Evolutionary conservation across 2,113 vertebrate genomes (phyloP).

Genomic region (Xenotilapia leptura): DNA sequence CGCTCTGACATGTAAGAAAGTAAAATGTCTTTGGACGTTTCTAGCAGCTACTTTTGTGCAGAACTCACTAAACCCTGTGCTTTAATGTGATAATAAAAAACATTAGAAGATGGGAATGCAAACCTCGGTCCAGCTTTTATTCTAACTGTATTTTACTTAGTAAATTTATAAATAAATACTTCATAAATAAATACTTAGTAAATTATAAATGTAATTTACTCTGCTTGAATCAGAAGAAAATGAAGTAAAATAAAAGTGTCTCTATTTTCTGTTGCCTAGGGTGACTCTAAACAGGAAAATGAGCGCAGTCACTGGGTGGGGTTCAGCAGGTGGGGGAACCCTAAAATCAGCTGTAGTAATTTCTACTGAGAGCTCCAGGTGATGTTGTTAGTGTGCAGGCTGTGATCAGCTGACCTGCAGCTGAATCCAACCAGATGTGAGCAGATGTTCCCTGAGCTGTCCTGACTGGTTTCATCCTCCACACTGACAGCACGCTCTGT

Average conservation of each 20-base stretch:
- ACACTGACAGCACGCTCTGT: too few relatives aligned
- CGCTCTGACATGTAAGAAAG: neutral
- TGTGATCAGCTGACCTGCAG: too few relatives aligned
- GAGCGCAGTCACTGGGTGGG: neutral
- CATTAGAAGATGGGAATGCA: neutral
- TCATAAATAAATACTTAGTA: neutral
- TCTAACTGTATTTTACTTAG: neutral
- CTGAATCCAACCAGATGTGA: neutral
- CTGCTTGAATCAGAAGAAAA: neutral
- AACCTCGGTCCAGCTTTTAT: neutral
- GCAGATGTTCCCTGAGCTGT: neutral
- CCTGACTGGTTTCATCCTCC: too few relatives aligned
- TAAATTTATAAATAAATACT: neutral
- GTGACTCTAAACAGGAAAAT: neutral
- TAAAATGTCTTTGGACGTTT: neutral
- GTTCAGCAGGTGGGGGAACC: neutral
- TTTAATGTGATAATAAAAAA: neutral
- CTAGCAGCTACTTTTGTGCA: neutral
- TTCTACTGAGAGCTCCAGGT: too few relatives aligned
- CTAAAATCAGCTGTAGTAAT: neutral
- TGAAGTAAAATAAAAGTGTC: neutral
- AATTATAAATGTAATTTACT: neutral
- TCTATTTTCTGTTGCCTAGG: neutral
- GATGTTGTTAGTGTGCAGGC: too few relatives aligned
- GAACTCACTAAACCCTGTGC: neutral